Evolutionary conservation across 1,140 invertebrate genomes (phyloP).

Genomic region (Bombus huntii): DNA sequence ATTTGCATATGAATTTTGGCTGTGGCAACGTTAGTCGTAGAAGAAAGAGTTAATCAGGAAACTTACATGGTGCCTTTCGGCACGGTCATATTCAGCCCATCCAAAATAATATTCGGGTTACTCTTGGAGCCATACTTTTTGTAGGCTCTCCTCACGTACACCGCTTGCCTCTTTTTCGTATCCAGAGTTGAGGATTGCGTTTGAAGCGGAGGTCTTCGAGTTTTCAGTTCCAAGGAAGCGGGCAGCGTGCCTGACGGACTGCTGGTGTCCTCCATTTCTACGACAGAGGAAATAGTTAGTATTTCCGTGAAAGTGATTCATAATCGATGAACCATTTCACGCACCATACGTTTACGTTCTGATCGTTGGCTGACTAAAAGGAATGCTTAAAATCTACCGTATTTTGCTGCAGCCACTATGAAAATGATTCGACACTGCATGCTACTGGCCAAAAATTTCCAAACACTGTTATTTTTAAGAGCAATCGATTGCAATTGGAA

Average conservation of each 20-base stretch:
- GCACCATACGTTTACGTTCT: not conserved
- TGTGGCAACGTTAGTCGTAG: too few relatives aligned
- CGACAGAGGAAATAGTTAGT: not conserved
- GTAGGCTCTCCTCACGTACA: slow-evolving; percentile 90
- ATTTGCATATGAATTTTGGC: too few relatives aligned
- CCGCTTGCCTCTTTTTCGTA: slow-evolving; percentile 89
- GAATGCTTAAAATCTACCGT: not conserved
- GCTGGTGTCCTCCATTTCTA: slow-evolving; percentile 71
- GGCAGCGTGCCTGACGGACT: slow-evolving; percentile 54
- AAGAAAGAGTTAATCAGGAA: not conserved
- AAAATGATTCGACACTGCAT: not conserved
- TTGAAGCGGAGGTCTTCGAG: slow-evolving; percentile 78
- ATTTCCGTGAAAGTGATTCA: slow-evolving; percentile 20
- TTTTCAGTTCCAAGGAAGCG: slow-evolving; percentile 78
- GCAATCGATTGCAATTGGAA: too few relatives aligned
- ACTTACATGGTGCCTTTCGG: slow-evolving; percentile 95
- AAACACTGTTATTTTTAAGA: not conserved
- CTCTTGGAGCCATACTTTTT: slow-evolving; percentile 93
- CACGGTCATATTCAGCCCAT: slow-evolving; percentile 95
- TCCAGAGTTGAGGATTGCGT: slow-evolving; percentile 89
- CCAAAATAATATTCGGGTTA: slow-evolving; percentile 92
- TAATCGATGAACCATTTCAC: not conserved
- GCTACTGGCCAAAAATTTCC: not conserved
- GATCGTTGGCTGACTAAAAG: not conserved
- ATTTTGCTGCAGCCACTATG: not conserved